Evolutionary conservation across 2,113 vertebrate species (phyloP), one percentile per base, ranked within the genome.

Genomic region (Tychaedon coryphoeus): DNA sequence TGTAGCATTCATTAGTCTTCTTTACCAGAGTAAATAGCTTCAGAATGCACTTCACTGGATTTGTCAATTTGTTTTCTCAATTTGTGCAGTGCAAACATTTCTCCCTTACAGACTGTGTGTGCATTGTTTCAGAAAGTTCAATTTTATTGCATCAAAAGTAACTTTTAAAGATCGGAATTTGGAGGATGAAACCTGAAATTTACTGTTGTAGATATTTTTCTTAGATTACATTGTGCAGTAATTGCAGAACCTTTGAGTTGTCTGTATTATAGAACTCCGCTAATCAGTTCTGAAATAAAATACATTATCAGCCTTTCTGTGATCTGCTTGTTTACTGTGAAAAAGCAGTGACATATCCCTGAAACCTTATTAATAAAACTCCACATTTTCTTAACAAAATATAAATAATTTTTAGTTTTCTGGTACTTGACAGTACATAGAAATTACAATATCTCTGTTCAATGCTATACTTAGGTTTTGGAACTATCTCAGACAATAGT

Each of bases 271-370:
- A 92, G 80, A 51, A 88, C 71, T 93, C 57, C 90, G 65, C 57
- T 92, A 93, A 78, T 86, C 92, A 84, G 88, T 86, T 94, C 79
- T 95, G 86, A 93, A 91, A 78, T 87, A 92, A 95, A 96, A 73
- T 73, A 70, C 31, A 14, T 83, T 91, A 67, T 80, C 80, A 84
- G 28, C 12, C 34, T 96, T 76, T 66, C 43, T 64, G 29, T 10
- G 19, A 66, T 47, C 73, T 88, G 36, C 36, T 91, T 40, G 7
- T n/a, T 91, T 84, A 22, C 81, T 96, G 10, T 82, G 42, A 89
- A 92, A 88, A 96, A 80, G 64, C 61, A 69, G 57, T 93, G 51
- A 81, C 73, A 77, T 58, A 57, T 82, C 17, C 26, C 19, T 86
- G 75, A 50, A 88, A 91, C 66, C 53, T 81, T 89, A 11, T 78